Evolutionary conservation across 2,888 invertebrate genomes (phyloP).

Genomic region (Lacanobia oleracea): DNA sequence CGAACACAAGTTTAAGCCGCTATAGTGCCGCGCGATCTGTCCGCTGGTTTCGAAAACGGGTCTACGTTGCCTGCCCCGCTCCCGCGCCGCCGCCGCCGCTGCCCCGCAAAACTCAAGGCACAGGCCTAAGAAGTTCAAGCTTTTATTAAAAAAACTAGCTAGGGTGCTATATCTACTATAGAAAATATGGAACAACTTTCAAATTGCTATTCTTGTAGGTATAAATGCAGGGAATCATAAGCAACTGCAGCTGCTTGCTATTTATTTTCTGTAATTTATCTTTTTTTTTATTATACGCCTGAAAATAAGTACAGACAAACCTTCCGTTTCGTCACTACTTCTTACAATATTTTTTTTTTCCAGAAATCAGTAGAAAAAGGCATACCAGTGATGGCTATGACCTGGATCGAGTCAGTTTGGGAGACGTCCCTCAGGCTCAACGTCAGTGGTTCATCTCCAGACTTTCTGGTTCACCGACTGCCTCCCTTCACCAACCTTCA

Average conservation of each 20-base stretch:
- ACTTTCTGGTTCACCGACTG: slow-evolving; percentile 91
- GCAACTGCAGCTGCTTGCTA: not conserved
- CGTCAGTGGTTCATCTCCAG: slow-evolving; percentile 91
- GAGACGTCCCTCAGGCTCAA: slow-evolving; percentile 91
- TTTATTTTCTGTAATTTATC: not conserved
- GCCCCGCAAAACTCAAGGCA: no score
- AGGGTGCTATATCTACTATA: no score
- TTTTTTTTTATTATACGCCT: no score
- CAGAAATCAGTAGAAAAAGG: slow-evolving; percentile 93
- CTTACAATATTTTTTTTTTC: slow-evolving; percentile 33
- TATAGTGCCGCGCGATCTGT: no score
- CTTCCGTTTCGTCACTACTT: not conserved
- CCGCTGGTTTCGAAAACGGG: no score
- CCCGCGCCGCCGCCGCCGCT: no score
- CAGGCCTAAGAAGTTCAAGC: not conserved
- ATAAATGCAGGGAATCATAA: no score
- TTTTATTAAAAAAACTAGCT: not conserved
- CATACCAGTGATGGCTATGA: slow-evolving; percentile 93
- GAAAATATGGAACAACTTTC: not conserved
- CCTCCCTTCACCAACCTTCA: slow-evolving; percentile 95
- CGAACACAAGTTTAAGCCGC: no score
- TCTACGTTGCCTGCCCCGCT: no score
- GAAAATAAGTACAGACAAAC: no score
- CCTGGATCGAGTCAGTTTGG: slow-evolving; percentile 96
- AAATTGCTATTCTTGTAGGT: not conserved